These are phyloP conservation scores for Sebastes schlegelii DNA, from an alignment of 2,113 vertebrate genomes.

Conservation along the genomic window DNA sequence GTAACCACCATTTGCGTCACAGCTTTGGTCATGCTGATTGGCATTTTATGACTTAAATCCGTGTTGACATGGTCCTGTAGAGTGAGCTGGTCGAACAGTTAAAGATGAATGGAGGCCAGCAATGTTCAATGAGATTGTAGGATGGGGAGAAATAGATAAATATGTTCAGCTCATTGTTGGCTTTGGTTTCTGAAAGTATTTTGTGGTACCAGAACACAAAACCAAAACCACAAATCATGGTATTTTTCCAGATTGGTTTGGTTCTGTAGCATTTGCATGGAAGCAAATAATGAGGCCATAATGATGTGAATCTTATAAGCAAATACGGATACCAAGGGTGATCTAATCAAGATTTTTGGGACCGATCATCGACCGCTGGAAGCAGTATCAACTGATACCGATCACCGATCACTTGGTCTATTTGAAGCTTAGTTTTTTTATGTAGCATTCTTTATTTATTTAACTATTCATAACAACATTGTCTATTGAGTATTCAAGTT, in stretches of 20 bases:
- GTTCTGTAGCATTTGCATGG: background rate
- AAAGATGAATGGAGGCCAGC: background rate
- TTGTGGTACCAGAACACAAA: conserved; percentile 1
- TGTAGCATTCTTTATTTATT: too few species aligned
- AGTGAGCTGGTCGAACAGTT: background rate
- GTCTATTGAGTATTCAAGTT: background rate
- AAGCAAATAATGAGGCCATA: background rate
- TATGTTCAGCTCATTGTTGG: background rate
- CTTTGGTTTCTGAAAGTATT: background rate
- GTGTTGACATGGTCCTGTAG: background rate
- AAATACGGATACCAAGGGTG: background rate
- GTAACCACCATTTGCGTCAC: conserved; percentile 29
- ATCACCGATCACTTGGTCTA: background rate
- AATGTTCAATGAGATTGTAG: background rate
- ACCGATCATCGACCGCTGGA: background rate
- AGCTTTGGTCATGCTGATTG: background rate
- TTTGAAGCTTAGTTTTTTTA: too few species aligned
- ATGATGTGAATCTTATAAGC: background rate
- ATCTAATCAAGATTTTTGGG: background rate
- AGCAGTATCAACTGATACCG: background rate
- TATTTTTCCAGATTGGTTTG: background rate
- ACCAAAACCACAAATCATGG: conserved; percentile 9
- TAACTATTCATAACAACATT: background rate
- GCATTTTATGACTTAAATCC: background rate
- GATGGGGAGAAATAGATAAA: background rate